A percentile compares a stretch with the other conserved stretches of the same genome.
Evolutionary conservation across 64 coral and sea anemone genomes (phyloP).

Genomic region (Actinia tenebrosa): DNA sequence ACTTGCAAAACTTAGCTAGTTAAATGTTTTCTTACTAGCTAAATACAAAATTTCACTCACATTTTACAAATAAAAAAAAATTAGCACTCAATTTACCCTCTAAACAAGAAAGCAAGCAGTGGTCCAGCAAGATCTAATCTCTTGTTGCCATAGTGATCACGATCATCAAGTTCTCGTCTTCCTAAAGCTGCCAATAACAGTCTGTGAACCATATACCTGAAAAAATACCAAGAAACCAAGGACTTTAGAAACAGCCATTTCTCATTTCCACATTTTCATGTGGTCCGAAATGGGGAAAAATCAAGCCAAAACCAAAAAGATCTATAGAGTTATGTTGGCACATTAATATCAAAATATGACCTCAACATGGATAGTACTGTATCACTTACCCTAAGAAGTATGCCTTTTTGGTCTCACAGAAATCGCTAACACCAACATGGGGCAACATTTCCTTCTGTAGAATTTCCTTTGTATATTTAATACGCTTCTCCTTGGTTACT

Average conservation of each 20-base stretch:
- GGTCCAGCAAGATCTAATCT: conserved; percentile 92
- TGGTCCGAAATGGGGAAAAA: too few species aligned
- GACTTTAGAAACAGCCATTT: background rate
- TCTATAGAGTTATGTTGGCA: too few species aligned
- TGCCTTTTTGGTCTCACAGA: conserved; percentile 99
- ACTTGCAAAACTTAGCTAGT: too few species aligned
- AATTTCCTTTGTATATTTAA: conserved; percentile 98
- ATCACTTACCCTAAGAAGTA: conserved; percentile 90
- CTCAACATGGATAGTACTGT: too few species aligned
- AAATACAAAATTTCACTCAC: too few species aligned
- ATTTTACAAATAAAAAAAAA: too few species aligned
- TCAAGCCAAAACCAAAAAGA: too few species aligned
- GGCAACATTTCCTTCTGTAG: conserved; percentile 99
- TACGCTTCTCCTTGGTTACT: conserved; percentile 93
- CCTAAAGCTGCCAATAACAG: conserved; percentile 89
- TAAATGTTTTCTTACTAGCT: too few species aligned
- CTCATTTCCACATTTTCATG: too few species aligned
- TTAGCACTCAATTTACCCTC: conserved; percentile 49
- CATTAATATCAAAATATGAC: too few species aligned
- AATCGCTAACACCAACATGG: conserved; percentile 99
- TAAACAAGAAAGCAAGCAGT: conserved; percentile 90
- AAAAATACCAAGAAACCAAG: background rate
- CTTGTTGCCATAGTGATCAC: conserved; percentile 99
- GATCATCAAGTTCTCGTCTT: conserved; percentile 91
- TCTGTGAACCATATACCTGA: conserved; percentile 96